Conservation (phyloP, 2,113 vertebrate genomes). For the Vulpes lagopus region DNA sequence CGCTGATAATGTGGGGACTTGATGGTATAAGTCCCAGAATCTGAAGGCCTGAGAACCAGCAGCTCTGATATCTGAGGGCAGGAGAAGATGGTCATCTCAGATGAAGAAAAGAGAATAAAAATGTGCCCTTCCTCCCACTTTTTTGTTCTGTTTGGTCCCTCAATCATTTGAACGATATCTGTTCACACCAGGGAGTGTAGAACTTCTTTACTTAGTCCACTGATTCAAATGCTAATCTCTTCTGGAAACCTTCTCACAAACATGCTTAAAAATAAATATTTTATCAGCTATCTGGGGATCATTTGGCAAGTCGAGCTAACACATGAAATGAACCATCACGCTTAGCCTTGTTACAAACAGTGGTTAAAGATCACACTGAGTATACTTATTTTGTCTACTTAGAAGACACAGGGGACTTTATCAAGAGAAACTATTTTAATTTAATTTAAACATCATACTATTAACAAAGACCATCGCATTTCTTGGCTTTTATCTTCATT, state of each 20-base stretch:
- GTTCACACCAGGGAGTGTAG: not conserved
- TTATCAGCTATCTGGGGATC: not conserved
- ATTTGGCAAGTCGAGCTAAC: not conserved
- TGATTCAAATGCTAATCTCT: not conserved
- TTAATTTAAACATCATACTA: not conserved
- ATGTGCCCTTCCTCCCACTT: not conserved
- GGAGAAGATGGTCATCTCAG: not conserved
- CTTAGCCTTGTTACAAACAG: not conserved
- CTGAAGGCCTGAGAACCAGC: not conserved
- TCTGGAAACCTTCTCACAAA: not conserved
- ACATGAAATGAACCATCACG: not conserved
- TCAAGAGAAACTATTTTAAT: not conserved
- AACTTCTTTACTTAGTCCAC: not conserved
- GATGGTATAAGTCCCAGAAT: not conserved
- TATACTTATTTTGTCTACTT: not conserved
- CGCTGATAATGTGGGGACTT: not conserved
- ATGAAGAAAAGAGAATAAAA: not conserved
- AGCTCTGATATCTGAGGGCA: not conserved
- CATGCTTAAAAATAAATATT: not conserved
- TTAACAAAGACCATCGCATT: not conserved
- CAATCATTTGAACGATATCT: not conserved
- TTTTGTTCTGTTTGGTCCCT: not conserved
- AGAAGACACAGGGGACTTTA: not conserved
- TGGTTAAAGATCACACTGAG: not conserved
- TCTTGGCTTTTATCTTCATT: not conserved